Conservation (phyloP, 2,888 invertebrate genomes). For the Hydroisotoma schaefferi region DNA sequence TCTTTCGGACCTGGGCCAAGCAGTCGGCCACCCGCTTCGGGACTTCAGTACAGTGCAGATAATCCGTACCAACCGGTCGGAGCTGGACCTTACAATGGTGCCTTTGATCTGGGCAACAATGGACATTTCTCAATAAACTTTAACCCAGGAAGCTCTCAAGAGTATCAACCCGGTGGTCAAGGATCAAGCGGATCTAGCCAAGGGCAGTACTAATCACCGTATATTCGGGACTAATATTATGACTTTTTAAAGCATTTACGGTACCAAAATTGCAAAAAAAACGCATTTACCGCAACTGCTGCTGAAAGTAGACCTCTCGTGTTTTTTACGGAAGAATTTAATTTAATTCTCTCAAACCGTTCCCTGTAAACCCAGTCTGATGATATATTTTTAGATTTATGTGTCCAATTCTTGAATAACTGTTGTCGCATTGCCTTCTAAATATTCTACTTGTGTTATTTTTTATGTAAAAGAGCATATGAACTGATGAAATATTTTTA, state of each 20-base stretch:
- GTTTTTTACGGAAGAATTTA: too few species aligned
- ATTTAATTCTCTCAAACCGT: too few species aligned
- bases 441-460: too few species aligned
- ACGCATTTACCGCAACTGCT: too few species aligned
- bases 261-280: too few species aligned
- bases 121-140: constrained; percentile 46
- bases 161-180: constrained; percentile 19
- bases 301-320: too few species aligned
- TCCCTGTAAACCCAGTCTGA: too few species aligned
- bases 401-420: too few species aligned
- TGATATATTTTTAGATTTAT: too few species aligned
- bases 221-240: background rate
- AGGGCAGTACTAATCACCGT: constrained; percentile 18
- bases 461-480: too few species aligned
- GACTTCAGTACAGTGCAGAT: constrained; percentile 15
- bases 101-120: constrained; percentile 46
- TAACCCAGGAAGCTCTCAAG: constrained; percentile 36
- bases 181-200: constrained; percentile 11
- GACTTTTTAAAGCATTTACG: too few species aligned
- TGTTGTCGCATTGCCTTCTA: too few species aligned
- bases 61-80: constrained; percentile 31
- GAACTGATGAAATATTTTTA: constrained; percentile 1
- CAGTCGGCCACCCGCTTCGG: constrained; percentile 10
- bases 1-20: background rate
- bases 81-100: constrained; percentile 41